Base-by-base conservation (phyloP, 2,888 invertebrate species). In the Polyploca ridens region DNA sequence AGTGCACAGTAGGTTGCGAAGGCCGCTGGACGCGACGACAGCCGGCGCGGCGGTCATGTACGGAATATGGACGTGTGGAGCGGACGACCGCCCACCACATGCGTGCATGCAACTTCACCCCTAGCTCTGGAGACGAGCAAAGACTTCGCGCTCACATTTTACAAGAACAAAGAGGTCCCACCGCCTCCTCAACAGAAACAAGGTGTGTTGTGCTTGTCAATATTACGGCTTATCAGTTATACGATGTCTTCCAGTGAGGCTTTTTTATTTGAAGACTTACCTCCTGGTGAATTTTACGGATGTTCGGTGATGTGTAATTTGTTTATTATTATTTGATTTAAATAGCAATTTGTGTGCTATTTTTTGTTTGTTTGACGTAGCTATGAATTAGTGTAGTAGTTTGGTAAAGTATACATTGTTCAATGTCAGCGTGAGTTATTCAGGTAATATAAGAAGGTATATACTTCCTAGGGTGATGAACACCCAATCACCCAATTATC, bases 111-210 rank as follows among this genome's bases (percentile, higher is more conserved):
- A 94, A 95, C 89, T 90, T 95, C 81, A 92, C 94, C 85, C 94
- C 95, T 87, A 95, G 95, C 95, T 82, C 96, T 97, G 90, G 97
- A 96, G 89, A 96, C 96, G 77, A 96, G 96, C 84, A 95, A 96
- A 73, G 97, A 97, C 88, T 97, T 97, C 90, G 96, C 97, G 90
- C 94, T 97, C 84, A 95, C 96, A 88, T 97, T 97, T 93, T 97
- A 97, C 94, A 97, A 97, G 89, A 92, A 91, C 70, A 94, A 95
- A 69, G 96, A 96, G 80, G 86, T 86, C 68, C 82, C 90, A 74
- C 86, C 93, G 75, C 88, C 93, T 72, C 86, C 92, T 73, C 85
- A 84, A 79, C 84, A 82, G 68, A 86, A 87, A 78, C 84, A 87
- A 92, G 89, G 91, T 91, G 78, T 78, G 87, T 81, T 66, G 41